A percentile compares a stretch with the other conserved stretches of the same genome.
Evolutionary conservation across 1,140 invertebrate genomes (phyloP).

Genomic region (Cotesia chilonis): DNA sequence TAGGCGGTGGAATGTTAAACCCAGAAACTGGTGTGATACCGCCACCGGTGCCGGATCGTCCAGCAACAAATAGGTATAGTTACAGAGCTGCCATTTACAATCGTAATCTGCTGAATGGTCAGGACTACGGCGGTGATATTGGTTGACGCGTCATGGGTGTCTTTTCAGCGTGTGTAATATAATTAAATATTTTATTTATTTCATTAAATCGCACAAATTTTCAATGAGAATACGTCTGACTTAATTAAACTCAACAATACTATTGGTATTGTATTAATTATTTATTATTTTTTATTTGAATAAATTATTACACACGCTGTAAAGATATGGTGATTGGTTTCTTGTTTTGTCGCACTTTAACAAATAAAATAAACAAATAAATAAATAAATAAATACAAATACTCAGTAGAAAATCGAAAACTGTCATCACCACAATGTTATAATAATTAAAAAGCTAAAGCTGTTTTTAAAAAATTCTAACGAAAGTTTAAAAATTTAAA

Average conservation of each 20-base stretch:
- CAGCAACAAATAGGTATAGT: conserved; percentile 83
- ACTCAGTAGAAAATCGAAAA: background rate
- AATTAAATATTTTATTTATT: conserved; percentile 38
- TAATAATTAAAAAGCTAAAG: too few species aligned
- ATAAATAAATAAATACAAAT: background rate
- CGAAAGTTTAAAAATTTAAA: too few species aligned
- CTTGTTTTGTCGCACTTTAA: background rate
- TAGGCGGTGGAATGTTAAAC: conserved; percentile 58
- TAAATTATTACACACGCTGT: conserved; percentile 10
- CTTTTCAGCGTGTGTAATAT: conserved; percentile 82
- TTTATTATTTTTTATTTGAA: background rate
- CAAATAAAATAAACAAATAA: background rate
- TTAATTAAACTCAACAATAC: background rate
- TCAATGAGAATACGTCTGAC: too few species aligned
- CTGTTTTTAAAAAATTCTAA: too few species aligned
- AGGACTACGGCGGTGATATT: conserved; percentile 71
- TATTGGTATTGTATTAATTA: conserved; percentile 1
- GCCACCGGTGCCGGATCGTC: conserved; percentile 65
- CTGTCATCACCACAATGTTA: background rate
- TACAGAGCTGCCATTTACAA: conserved; percentile 78
- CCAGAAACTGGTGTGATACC: conserved; percentile 59
- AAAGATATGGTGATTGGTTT: background rate
- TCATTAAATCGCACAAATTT: too few species aligned
- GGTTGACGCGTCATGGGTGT: conserved; percentile 81
- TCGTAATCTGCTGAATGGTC: conserved; percentile 69